phyloP scores from a whole-genome alignment of 2,888 invertebrate genomes.

The Meiosimyza platycephala region DNA sequence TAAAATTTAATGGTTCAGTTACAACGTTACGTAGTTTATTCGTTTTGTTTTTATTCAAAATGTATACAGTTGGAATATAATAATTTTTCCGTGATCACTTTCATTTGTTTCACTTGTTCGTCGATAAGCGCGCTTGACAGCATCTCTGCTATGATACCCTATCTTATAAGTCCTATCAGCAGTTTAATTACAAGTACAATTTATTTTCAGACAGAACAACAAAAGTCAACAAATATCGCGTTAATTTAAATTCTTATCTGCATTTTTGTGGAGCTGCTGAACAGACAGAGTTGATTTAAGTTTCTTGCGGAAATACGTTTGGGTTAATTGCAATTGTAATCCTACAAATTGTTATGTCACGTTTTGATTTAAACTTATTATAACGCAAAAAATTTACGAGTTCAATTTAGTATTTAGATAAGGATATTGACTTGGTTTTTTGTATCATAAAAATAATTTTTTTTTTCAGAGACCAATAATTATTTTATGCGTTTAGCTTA shows the following conservation, averaged over 20 bases:
- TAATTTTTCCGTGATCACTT: not conserved
- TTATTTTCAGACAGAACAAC: constrained; percentile 9
- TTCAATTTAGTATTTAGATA: no score
- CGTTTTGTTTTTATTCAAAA: no score
- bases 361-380: no score
- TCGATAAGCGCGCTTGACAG: constrained; percentile 2
- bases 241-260: constrained; percentile 18
- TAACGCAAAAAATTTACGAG: no score
- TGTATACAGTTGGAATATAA: not conserved
- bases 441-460: no score
- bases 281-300: not conserved
- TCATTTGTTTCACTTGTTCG: constrained; percentile 17
- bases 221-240: not conserved
- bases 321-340: constrained; percentile 29
- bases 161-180: not conserved
- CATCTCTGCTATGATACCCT: constrained; percentile 8
- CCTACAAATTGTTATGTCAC: constrained; percentile 22
- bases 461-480: no score
- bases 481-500: no score
- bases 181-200: constrained; percentile 1
- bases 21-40: not conserved
- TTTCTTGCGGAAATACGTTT: constrained; percentile 12
- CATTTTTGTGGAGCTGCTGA: not conserved
- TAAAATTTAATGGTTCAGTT: constrained; percentile 18
- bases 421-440: no score